Conservation (phyloP, 2,888 invertebrate genomes). For the Cephus rjabovi region DNA sequence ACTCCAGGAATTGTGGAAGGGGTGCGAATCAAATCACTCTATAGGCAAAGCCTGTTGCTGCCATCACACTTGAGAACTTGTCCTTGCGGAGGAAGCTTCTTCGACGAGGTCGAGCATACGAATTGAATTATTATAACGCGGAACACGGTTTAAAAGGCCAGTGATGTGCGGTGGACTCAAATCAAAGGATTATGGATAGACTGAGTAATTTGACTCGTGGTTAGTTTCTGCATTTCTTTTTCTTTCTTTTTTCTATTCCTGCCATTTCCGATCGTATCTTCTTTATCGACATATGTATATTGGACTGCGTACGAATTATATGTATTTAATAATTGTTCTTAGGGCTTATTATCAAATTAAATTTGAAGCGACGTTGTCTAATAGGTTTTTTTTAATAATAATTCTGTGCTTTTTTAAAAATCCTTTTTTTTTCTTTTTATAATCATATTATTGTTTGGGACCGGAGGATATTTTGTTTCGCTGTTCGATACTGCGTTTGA, state of each 20-base stretch:
- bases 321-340: not conserved
- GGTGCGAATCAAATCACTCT: conserved; percentile 52
- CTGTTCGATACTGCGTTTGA: not conserved
- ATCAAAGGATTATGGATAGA: conserved; percentile 60
- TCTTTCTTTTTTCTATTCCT: not conserved
- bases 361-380: not conserved
- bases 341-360: not conserved
- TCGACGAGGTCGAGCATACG: not conserved
- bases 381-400: not conserved
- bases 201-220: conserved; percentile 55
- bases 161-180: conserved; percentile 58
- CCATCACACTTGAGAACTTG: conserved; percentile 44
- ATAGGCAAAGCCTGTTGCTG: conserved; percentile 65
- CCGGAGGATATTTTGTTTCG: not conserved
- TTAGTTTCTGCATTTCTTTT: conserved; percentile 38
- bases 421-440: not conserved
- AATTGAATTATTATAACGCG: not conserved
- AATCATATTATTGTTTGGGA: not conserved
- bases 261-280: not conserved
- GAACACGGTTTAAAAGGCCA: conserved; percentile 28
- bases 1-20: conserved; percentile 36
- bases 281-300: not conserved
- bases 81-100: conserved; percentile 21
- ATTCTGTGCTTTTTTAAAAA: not conserved
- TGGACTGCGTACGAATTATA: not conserved